A percentile compares a stretch with the other conserved stretches of the same genome.
Evolutionary conservation across 2,113 vertebrate genomes (phyloP).

Genomic region (Peromyscus maniculatus): DNA sequence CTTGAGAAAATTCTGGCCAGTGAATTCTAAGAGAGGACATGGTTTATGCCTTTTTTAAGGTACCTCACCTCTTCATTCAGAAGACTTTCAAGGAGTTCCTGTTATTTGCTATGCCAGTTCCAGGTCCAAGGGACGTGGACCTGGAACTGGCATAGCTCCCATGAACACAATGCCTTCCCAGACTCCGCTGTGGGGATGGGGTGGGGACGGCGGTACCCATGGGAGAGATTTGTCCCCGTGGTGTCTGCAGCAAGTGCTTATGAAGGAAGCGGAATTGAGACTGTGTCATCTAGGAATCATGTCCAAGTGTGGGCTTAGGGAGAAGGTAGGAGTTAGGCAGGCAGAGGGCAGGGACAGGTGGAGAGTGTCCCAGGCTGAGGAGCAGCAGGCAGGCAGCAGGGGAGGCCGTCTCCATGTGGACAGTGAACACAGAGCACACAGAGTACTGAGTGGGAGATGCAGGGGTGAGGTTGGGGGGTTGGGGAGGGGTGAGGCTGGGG

Average conservation of each 20-base stretch:
- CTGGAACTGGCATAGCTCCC: not conserved
- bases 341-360: not conserved
- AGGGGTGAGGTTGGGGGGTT: not conserved
- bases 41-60: not conserved
- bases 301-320: not conserved
- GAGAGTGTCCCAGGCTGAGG: not conserved
- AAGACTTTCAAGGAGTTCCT: not conserved
- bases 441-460: not conserved
- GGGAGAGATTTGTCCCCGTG: not conserved
- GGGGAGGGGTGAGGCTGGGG: not conserved
- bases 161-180: not conserved
- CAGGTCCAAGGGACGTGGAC: not conserved
- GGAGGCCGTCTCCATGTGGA: not conserved
- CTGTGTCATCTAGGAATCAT: not conserved
- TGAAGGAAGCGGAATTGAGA: not conserved
- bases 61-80: not conserved
- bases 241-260: not conserved
- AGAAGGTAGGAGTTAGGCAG: not conserved
- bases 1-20: not conserved
- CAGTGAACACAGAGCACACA: not conserved
- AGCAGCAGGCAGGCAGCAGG: not conserved
- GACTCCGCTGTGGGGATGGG: not conserved
- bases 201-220: not conserved
- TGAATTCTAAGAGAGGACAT: not conserved
- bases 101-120: not conserved